These are phyloP conservation scores for Strigamia crassipes DNA, from an alignment of 2,888 invertebrate species.

Conservation along the genomic window DNA sequence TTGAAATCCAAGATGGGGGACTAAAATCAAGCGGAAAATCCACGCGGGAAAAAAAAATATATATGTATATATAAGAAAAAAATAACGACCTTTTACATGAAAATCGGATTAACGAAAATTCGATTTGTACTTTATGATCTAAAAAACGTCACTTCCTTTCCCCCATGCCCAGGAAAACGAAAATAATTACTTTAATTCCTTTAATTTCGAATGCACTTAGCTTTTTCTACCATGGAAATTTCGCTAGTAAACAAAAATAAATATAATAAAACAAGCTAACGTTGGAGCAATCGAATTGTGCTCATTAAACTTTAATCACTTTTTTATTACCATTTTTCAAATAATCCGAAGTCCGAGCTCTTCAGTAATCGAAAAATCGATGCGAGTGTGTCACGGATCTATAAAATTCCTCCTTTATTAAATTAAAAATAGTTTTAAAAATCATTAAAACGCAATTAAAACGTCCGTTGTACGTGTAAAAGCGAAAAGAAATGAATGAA, in stretches of 20 bases:
- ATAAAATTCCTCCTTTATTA: background rate
- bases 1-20: no score
- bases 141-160: no score
- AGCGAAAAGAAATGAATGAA: no score
- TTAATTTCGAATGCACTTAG: background rate
- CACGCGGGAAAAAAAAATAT: no score
- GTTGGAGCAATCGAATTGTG: background rate
- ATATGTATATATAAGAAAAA: no score
- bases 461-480: background rate
- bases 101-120: no score
- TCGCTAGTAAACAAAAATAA: background rate
- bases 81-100: no score
- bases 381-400: background rate
- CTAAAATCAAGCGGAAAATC: no score
- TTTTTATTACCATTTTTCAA: conserved; percentile 26
- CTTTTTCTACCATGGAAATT: background rate
- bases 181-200: no score
- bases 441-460: background rate
- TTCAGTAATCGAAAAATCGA: conserved; percentile 35
- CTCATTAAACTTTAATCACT: conserved; percentile 34
- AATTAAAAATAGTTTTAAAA: background rate
- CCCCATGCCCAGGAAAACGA: no score
- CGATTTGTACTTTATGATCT: no score
- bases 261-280: background rate
- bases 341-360: background rate